These are phyloP conservation scores for Ceuthmochares aereus DNA, from an alignment of 2,113 vertebrate species.

Conservation along the genomic window DNA sequence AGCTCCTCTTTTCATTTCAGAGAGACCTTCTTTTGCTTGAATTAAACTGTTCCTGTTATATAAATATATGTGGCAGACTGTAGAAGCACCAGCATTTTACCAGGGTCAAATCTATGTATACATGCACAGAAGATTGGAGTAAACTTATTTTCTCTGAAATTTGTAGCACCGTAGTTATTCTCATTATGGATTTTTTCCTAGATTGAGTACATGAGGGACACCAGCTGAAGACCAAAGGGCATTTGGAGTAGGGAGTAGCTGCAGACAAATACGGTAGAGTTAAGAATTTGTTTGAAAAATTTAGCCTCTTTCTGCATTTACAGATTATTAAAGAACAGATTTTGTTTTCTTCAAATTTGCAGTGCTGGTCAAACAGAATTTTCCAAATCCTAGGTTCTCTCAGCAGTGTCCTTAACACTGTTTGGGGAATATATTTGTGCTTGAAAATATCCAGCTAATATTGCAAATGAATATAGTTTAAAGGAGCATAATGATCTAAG, in stretches of 20 bases:
- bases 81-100: background rate
- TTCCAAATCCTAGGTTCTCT: background rate
- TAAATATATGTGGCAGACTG: background rate
- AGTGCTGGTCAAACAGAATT: constrained; percentile 30
- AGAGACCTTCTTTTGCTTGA: background rate
- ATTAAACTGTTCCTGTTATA: background rate
- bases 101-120: background rate
- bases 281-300: constrained; percentile 38
- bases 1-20: background rate
- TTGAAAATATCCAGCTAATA: background rate
- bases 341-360: background rate
- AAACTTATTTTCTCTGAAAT: background rate
- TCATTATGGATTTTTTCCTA: background rate
- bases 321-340: constrained; percentile 17
- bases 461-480: background rate
- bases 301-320: constrained; percentile 11
- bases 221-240: background rate
- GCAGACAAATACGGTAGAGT: background rate
- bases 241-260: background rate
- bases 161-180: background rate
- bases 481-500: background rate
- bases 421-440: background rate
- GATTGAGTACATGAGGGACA: background rate
- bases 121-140: background rate
- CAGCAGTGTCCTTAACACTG: background rate